Evolutionary conservation across 2,113 vertebrate species (phyloP), one percentile per base, ranked within the genome.

Genomic region (Leucosticte australis): DNA sequence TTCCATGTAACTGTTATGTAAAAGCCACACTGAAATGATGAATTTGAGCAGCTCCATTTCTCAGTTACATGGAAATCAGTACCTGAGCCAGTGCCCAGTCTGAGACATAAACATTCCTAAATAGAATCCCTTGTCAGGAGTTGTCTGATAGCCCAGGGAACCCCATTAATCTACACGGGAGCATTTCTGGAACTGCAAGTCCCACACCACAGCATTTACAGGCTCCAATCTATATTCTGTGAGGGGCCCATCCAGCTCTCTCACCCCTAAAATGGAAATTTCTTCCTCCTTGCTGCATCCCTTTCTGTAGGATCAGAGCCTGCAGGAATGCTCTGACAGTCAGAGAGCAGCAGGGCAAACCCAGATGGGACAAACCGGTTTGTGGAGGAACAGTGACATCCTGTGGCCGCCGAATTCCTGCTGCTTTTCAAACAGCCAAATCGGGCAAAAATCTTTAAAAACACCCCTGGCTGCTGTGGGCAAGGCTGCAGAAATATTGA

Each of bases 381-480:
- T 5, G 69, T 94, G 91, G 67, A n/a, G 85, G 46, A 90, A 71
- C 52, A 93, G 63, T 53, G 97, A 94, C 97, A 97, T 69, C 92
- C 39, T 3, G 89, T 26, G 97, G 96, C 31, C 71, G 4, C 0
- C 15, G 15, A 62, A 24, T 17, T 83, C 6, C 79, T 22, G 55
- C 68, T 23, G 44, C n/a, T 33, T 3, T 2, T 2, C 19, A 26
- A 77, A 24, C 0, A 7, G 23, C 10, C 10, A 11, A 73, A 39
- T 0, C 5, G 42, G 10, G 24, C 30, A 28, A 68, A 28, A 55
- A 39, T 19, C 39, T 33, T 6, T 3, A 53, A 80, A 81, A 9
- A 3, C n/a, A 56, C 31, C 37, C 39, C 64, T 19, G 31, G 16
- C 4, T 87, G 37, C 39, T 74, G 88, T 6, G 41, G 53, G 3